phyloP scores from a whole-genome alignment of 64 coral and sea anemone genomes.

The Hydrozoanthus tunicans region DNA sequence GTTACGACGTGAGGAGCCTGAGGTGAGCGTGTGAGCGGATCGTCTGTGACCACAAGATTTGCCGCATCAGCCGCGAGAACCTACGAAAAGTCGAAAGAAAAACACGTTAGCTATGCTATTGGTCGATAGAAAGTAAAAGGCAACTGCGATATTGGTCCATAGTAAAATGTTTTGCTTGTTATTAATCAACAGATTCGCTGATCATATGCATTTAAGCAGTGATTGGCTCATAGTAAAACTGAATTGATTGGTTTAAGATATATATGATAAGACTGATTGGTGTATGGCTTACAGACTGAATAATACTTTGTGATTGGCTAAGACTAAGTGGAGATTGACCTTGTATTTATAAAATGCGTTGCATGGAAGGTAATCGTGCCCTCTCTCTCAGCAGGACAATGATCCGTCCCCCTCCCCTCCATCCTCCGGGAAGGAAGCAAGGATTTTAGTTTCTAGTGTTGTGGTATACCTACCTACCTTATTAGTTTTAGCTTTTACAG shows the following conservation, averaged over 20 bases:
- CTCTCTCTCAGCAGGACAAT: neutral
- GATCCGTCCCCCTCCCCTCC: neutral
- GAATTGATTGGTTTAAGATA: too few relatives aligned
- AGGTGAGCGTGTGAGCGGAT: neutral
- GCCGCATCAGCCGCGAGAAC: neutral
- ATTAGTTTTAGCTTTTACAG: conserved; percentile 28
- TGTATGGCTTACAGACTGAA: too few relatives aligned
- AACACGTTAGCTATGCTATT: neutral
- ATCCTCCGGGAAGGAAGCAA: neutral
- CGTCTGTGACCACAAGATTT: neutral
- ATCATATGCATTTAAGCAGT: too few relatives aligned
- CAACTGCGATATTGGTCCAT: too few relatives aligned
- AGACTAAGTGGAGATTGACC: too few relatives aligned
- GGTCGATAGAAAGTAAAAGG: neutral
- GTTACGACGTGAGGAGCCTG: neutral
- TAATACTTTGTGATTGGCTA: too few relatives aligned
- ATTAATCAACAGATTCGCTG: too few relatives aligned
- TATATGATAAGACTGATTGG: too few relatives aligned
- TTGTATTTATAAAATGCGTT: too few relatives aligned
- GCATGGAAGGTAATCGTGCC: too few relatives aligned
- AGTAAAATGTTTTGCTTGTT: too few relatives aligned
- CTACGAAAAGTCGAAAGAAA: neutral
- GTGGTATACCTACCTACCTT: neutral
- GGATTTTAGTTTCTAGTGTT: neutral
- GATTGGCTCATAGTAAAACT: too few relatives aligned